Conservation (phyloP, 1,140 invertebrate species). For the Aphidius ervi region DNA sequence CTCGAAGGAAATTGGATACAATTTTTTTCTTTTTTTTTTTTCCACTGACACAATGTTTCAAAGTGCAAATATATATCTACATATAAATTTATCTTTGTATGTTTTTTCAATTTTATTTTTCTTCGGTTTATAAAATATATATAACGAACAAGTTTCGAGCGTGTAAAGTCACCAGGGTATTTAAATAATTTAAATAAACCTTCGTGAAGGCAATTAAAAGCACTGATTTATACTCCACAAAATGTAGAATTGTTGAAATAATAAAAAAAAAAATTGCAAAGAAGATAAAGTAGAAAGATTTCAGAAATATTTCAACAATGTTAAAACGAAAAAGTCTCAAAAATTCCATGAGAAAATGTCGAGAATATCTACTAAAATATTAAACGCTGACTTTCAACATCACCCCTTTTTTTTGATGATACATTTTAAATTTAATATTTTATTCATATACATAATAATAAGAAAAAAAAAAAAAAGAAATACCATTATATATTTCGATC, state of each 20-base stretch:
- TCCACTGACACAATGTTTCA: background rate
- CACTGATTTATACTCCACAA: conserved; percentile 31
- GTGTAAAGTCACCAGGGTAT: conserved; percentile 18
- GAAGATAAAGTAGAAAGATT: background rate
- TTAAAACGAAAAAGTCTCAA: no score
- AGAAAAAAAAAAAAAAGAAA: no score
- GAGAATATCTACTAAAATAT: no score
- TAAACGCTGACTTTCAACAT: no score
- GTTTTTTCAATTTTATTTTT: background rate
- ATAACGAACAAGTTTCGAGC: conserved; percentile 9
- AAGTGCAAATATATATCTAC: background rate
- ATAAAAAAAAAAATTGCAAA: conserved; percentile 11
- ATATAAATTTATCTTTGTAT: background rate
- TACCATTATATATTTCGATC: no score
- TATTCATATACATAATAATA: no score
- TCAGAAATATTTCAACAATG: no score
- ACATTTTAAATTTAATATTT: no score
- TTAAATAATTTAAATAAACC: conserved; percentile 45
- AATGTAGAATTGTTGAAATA: conserved; percentile 3
- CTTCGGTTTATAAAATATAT: background rate
- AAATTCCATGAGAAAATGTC: no score
- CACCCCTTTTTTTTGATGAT: no score
- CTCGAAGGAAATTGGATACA: conserved; percentile 2
- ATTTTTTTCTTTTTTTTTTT: conserved; percentile 1
- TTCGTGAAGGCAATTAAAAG: conserved; percentile 37